Percentiles rank a stretch among this genome's conserved stretches.
phyloP scores from a whole-genome alignment of 2,113 vertebrate species.

The Heteronetta atricapilla region DNA sequence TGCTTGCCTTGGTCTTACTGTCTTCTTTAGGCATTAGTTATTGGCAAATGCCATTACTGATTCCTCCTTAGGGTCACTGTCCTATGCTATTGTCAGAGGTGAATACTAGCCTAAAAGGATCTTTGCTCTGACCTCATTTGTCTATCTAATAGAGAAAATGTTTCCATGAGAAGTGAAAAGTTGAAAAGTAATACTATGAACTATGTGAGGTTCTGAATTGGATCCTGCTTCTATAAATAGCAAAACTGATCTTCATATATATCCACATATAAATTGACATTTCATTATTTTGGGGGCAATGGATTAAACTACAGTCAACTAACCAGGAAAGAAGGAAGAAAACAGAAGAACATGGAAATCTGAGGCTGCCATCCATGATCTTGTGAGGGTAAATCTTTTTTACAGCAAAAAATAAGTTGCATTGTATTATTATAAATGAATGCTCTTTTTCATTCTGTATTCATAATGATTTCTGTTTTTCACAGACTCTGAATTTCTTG shows the following conservation, averaged over 20 bases:
- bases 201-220: neutral
- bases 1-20: neutral
- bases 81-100: neutral
- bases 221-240: neutral
- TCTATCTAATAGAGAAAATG: no score
- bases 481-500: neutral
- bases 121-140: neutral
- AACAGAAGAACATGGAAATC: neutral
- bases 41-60: neutral
- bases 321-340: neutral
- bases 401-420: neutral
- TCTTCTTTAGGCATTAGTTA: neutral
- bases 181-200: neutral
- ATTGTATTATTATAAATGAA: neutral
- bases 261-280: accelerated
- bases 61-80: neutral
- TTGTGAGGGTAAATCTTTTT: neutral
- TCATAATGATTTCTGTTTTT: neutral
- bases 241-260: accelerated
- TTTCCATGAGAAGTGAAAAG: neutral
- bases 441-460: neutral
- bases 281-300: neutral
- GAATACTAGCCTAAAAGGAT: neutral
- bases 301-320: neutral
- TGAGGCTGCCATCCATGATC: neutral